Base-by-base conservation (phyloP, 2,797 vertebrate genomes). In the Neopelma chrysocephalum region DNA sequence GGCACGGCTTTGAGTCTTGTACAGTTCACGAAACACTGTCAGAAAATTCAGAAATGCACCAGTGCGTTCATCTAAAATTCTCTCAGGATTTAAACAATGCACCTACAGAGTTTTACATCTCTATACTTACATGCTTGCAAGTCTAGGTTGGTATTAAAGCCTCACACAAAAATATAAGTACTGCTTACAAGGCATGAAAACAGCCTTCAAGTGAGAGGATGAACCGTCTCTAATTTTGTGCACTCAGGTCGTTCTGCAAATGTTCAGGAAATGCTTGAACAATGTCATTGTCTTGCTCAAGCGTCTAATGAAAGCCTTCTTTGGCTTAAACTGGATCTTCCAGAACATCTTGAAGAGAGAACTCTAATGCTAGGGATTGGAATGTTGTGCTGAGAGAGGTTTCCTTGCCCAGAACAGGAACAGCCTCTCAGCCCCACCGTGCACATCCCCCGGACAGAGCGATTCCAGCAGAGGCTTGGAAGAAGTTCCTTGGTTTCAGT, bases 221-320 rank as follows among this genome's bases (percentile, higher is more conserved):
- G 84, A 70, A 20, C 79, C 21, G 9, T 43, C 66, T 93, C 47
- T 91, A 70, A 87, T 94, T 93, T 72, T 87, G 90, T 47, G 17
- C n/a, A 15, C 38, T 50, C 58, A 15, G 56, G 56, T 91, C 21
- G 12, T 58, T 69, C 87, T 77, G 71, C 58, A 43, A 65, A 77
- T 70, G 60, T 85, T 87, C 90, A 93, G 90, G 82, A 93, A 91
- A 51, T 70, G 64, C n/a, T 56, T 77, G 82, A 82, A 93, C 71
- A 73, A 70, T 40, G 51, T 70, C n/a, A 47, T 48, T 89, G 69
- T 76, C 60, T 89, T 90, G 75, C 58, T 82, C 9, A 36, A 65
- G 38, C 40, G 29, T 54, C 53, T 73, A 69, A 17, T 57, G 45
- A 85, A 84, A 76, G 47, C 29, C 13, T 92, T 60, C 42, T 65